phyloP scores from a whole-genome alignment of 2,113 vertebrate species.

The Dermatemys mawii region DNA sequence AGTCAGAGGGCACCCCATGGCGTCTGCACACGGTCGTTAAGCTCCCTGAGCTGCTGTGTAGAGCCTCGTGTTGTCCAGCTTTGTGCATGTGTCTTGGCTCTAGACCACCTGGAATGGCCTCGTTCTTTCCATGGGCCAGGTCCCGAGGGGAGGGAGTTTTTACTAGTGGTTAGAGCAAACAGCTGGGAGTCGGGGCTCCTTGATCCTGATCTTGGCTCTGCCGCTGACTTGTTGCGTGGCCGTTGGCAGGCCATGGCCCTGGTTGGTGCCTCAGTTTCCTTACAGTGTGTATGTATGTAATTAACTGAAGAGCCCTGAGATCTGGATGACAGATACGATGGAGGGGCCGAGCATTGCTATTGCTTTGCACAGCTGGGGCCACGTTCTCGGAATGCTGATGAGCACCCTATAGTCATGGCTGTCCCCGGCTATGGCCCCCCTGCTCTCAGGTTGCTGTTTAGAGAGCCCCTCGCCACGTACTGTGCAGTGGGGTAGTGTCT shows the following conservation, averaged over 20 bases:
- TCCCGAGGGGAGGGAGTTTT: not conserved
- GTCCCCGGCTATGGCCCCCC: not conserved
- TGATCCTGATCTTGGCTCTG: not conserved
- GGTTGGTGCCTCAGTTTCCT: not conserved
- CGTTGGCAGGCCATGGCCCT: too few species aligned
- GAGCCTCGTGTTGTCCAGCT: rapidly evolving
- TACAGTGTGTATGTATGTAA: not conserved
- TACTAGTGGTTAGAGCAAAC: not conserved
- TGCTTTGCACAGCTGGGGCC: too few species aligned
- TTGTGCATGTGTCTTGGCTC: rapidly evolving
- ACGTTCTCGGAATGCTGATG: not conserved
- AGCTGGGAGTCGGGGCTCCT: not conserved
- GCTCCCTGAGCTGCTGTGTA: not conserved
- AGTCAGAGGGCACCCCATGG: not conserved
- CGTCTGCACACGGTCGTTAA: not conserved
- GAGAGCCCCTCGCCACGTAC: too few species aligned
- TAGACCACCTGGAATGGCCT: too few species aligned
- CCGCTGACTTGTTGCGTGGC: not conserved
- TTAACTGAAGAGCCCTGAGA: not conserved
- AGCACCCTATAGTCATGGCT: not conserved
- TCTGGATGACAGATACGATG: not conserved
- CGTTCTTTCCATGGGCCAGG: too few species aligned
- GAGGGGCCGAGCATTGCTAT: not conserved
- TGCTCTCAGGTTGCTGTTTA: not conserved
- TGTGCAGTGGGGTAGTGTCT: too few species aligned